Evolutionary conservation across 1,140 invertebrate species (phyloP).

Genomic region (Lutraria rhynchaena): DNA sequence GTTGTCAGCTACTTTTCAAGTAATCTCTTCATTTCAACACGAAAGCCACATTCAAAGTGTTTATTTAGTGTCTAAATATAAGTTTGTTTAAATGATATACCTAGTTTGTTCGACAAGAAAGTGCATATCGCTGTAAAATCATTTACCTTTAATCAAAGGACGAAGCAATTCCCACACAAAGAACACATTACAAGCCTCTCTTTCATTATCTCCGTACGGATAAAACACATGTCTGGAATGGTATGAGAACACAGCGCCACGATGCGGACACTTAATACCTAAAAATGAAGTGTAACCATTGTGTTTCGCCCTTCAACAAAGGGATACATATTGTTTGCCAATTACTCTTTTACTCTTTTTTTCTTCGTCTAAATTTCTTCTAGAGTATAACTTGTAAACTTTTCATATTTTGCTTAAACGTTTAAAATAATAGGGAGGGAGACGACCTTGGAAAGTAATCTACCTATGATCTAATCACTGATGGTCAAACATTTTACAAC

Average conservation of each 20-base stretch:
- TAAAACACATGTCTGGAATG: conserved; percentile 78
- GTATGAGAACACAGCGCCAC: conserved; percentile 83
- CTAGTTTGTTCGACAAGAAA: no score
- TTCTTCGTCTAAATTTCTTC: neutral
- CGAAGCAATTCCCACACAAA: conserved; percentile 83
- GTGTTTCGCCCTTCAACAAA: neutral
- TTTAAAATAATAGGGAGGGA: no score
- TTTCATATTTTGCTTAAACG: neutral
- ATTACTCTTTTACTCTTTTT: neutral
- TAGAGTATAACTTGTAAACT: neutral
- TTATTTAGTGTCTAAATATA: no score
- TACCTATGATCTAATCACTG: no score
- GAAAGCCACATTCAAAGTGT: no score
- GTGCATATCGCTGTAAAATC: no score
- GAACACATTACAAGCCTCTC: conserved; percentile 83
- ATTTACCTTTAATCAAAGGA: conserved; percentile 81
- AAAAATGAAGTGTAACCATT: no score
- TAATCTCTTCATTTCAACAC: no score
- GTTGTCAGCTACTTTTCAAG: no score
- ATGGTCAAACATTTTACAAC: no score
- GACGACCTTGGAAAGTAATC: no score
- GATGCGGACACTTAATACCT: conserved; percentile 83
- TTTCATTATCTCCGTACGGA: conserved; percentile 79
- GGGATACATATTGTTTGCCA: neutral
- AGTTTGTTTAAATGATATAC: no score